Percentiles rank a stretch among this genome's conserved stretches.
Conservation (phyloP, 1,140 invertebrate species). For the Sipha flava region DNA sequence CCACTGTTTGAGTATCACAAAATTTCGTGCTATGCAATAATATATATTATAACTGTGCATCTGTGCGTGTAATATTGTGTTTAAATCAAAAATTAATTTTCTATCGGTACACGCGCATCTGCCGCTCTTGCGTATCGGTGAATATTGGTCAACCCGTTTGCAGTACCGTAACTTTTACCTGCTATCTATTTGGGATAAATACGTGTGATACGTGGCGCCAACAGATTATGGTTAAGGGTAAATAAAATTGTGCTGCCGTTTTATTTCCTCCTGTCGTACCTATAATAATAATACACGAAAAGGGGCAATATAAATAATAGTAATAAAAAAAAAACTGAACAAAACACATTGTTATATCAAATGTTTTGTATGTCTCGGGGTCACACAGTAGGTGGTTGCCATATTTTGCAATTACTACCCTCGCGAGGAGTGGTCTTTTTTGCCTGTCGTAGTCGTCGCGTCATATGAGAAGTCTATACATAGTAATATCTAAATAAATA, state of each 20-base stretch:
- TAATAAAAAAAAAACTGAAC: background rate
- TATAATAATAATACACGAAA: background rate
- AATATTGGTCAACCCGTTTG: background rate
- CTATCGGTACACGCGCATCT: too few species aligned
- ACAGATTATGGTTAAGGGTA: background rate
- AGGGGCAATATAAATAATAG: background rate
- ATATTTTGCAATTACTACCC: conserved; percentile 5
- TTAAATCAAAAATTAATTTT: too few species aligned
- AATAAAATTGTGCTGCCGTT: background rate
- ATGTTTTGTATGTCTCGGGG: background rate
- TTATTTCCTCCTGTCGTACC: background rate
- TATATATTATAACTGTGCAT: background rate
- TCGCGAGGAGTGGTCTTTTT: background rate
- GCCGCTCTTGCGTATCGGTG: too few species aligned
- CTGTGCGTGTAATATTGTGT: too few species aligned
- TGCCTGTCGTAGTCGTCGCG: background rate
- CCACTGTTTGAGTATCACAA: too few species aligned
- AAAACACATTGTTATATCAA: background rate
- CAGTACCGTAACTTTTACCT: background rate
- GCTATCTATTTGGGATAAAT: too few species aligned
- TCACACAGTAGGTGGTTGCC: background rate
- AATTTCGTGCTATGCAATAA: too few species aligned
- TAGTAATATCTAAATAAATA: background rate
- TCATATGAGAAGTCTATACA: too few species aligned
- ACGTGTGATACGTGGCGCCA: background rate